phyloP scores from a whole-genome alignment of 2,888 invertebrate species.

The Altica lythri region DNA sequence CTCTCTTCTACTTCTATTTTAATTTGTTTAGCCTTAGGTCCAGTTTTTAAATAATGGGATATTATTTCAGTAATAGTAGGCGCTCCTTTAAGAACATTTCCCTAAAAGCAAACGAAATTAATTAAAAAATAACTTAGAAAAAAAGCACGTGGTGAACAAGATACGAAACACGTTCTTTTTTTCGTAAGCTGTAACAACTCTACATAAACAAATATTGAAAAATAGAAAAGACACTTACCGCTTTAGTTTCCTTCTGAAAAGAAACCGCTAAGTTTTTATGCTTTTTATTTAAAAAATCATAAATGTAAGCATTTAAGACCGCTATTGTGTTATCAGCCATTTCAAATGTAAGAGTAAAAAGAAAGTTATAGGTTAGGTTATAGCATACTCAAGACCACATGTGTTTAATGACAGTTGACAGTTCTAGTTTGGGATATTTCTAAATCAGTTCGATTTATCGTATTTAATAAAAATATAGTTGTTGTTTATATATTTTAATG shows the following conservation, averaged over 20 bases:
- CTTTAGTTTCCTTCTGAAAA: constrained; percentile 73
- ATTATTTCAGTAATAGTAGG: constrained; percentile 68
- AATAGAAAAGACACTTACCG: constrained; percentile 64
- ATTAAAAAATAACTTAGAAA: neutral
- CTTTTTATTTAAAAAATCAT: constrained; percentile 67
- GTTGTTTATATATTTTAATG: no score
- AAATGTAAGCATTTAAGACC: constrained; percentile 63
- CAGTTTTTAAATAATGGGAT: constrained; percentile 61
- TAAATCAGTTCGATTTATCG: no score
- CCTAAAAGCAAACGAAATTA: constrained; percentile 56
- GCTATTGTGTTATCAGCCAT: constrained; percentile 57
- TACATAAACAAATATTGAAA: neutral
- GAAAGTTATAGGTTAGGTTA: no score
- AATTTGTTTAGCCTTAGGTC: constrained; percentile 56
- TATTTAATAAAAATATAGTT: no score
- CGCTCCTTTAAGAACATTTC: constrained; percentile 65
- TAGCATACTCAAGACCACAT: no score
- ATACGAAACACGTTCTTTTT: neutral
- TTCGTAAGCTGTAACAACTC: no score
- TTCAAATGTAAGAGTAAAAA: neutral
- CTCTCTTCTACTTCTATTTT: constrained; percentile 36
- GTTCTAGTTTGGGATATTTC: no score
- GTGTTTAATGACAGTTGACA: no score
- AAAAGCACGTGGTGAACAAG: constrained; percentile 3
- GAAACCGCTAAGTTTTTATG: constrained; percentile 71